Base-by-base conservation (phyloP, 2,797 vertebrate genomes). In the Furcifer pardalis region DNA sequence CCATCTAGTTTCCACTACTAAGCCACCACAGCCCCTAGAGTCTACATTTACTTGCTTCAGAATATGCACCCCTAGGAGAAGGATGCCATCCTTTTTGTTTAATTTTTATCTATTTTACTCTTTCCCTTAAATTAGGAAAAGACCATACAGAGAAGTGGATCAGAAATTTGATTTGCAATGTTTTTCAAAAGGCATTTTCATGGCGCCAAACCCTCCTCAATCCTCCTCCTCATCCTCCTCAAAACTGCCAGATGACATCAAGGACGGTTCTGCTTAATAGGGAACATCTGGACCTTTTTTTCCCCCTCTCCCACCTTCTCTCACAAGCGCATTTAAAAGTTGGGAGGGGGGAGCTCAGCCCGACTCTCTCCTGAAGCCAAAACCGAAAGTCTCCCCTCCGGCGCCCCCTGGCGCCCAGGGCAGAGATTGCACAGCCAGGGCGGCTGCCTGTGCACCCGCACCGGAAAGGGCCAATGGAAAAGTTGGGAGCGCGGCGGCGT, bases 341-440 rank as follows among this genome's bases (percentile, higher is more conserved):
- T 7, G 69, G 52, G 52, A 19, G 15, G 52, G 17, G 52, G 52
- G 19, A 21, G 52, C 52, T 56, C 15, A 21, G 19, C 12, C 52
- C 52, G 52, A 83, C 63, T 4, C 76, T 13, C 37, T 3, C 2
- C 49, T 7, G 1, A 68, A 46, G 25, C 2, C 19, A 69, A 82
- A 65, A 75, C 86, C 2, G 13, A 69, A 82, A 65, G 77, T 85
- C 90, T 90, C 88, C 79, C 87, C 85, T 83, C 68, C 82, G 62
- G 89, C 92, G 92, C 92, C 94, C 89, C 90, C 93, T 94, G 80
- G 89, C 82, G 92, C 85, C 62, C 0, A 17, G 63, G 60, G 79
- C 63, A 27, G 90, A 86, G 90, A 88, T 42, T 90, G 88, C 89
- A 42, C 81, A 52, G 74, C 68, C 63, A 12, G 77, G 68, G 4